Conservation (phyloP, 2,888 invertebrate genomes). For the Temnothorax unifasciatus region DNA sequence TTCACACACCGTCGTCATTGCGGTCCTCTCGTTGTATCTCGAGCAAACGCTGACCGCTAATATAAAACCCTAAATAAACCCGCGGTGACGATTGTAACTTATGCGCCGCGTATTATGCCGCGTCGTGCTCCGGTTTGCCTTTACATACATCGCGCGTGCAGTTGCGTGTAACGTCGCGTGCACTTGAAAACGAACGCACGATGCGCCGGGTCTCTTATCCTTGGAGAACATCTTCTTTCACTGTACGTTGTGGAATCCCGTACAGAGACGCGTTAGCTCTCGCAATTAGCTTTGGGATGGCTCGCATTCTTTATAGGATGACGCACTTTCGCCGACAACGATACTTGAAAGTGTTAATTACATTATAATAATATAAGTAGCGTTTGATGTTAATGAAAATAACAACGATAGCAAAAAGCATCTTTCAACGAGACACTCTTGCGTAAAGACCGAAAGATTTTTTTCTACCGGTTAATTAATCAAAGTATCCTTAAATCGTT, state of each 20-base stretch:
- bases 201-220: conserved; percentile 61
- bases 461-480: background rate
- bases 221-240: conserved; percentile 66
- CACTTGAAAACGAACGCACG: conserved; percentile 49
- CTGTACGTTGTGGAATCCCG: background rate
- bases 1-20: background rate
- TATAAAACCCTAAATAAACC: conserved; percentile 34
- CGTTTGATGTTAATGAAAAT: background rate
- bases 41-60: conserved; percentile 40
- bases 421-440: conserved; percentile 42
- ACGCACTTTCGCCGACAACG: background rate
- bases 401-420: background rate
- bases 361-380: no score
- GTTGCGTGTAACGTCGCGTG: conserved; percentile 69
- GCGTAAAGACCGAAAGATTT: conserved; percentile 16
- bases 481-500: background rate
- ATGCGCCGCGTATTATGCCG: conserved; percentile 13
- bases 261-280: conserved; percentile 5
- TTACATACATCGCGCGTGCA: background rate
- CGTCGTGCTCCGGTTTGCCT: conserved; percentile 2
- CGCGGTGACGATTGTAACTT: conserved; percentile 4
- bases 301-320: background rate
- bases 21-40: background rate
- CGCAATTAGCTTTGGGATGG: conserved; percentile 8
- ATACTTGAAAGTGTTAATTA: background rate